Evolutionary conservation across 2,113 vertebrate genomes (phyloP), one percentile per base, ranked within the genome.

Genomic region (Chamaetylas fuelleborni): DNA sequence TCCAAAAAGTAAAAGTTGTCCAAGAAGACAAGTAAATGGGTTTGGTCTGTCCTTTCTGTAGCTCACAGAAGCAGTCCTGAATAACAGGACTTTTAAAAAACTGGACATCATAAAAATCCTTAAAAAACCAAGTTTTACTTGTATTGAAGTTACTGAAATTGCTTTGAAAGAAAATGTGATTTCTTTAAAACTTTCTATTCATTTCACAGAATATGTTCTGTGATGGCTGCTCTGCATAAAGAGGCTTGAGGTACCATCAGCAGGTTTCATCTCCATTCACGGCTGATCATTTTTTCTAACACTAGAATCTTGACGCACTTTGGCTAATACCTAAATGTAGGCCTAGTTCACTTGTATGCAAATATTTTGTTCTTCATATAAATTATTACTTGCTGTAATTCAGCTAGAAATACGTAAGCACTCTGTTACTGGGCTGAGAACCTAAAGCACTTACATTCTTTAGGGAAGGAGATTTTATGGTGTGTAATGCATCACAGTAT

Each of bases 11-110:
- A 93, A 81, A 92, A 67, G 15, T 28, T 74, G 23, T 19, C 36
- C 40, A 71, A 67, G 43, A 90, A 91, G 4, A 56, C 42, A 88
- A 86, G 72, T 54, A 92, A 84, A 67, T 71, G 4, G 19, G 16
- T 90, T 85, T 51, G 26, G 19, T 79, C 89, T 87, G 62, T 25
- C 53, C 54, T 48, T 83, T 47, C 4, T 47, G 38, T 34, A 60
- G n/a, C 53, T 51, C 88, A 88, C 34, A 42, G 36, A 89, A 84
- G 42, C 24, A 89, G 36, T 82, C 51, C 65, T 51, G 40, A 80
- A 19, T 42, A 56, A 87, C 34, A 92, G 72, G 31, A 72, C 33
- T 83, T 95, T 62, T 77, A n/a, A n/a, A 90, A 74, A 96, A 95
- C 40, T 79, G 50, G 34, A 25, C 24, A 71, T 53, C 64, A 90